Evolutionary conservation across 2,113 vertebrate species (phyloP).

Genomic region (Dasyornis broadbenti): DNA sequence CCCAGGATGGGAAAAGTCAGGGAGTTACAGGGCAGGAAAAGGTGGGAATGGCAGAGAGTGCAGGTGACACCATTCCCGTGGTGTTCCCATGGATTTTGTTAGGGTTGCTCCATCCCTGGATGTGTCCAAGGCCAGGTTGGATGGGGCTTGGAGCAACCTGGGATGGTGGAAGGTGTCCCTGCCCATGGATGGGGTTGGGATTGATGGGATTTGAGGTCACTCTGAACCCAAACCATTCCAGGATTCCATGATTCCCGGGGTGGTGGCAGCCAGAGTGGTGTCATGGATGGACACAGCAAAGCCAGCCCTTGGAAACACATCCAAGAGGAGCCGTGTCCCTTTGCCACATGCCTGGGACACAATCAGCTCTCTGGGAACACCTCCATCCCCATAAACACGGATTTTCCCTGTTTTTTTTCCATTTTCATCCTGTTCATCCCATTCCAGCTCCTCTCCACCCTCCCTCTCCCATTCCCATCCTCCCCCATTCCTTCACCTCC

Average conservation of each 20-base stretch:
- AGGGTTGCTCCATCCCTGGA: not conserved
- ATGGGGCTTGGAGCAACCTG: not conserved
- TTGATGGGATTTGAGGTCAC: not conserved
- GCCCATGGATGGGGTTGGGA: not conserved
- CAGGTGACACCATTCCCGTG: not conserved
- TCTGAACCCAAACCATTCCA: not conserved
- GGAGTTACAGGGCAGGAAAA: accelerated
- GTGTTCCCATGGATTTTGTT: not conserved
- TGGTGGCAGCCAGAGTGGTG: accelerated
- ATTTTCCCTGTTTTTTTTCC: accelerated
- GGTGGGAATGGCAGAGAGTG: not conserved
- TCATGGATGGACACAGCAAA: not conserved
- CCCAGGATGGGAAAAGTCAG: not conserved
- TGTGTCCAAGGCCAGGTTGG: not conserved
- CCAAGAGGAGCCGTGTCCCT: not conserved
- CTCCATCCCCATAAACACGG: accelerated
- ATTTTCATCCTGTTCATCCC: accelerated
- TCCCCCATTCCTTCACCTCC: not conserved
- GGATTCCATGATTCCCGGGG: not conserved
- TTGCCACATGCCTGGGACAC: accelerated
- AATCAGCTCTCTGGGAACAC: not conserved
- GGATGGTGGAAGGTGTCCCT: not conserved
- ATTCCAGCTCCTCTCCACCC: not conserved
- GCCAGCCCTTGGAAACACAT: not conserved
- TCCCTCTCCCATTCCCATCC: not conserved